These are phyloP conservation scores for Perizoma affinitatum DNA, from an alignment of 2,888 invertebrate species.

Conservation along the genomic window DNA sequence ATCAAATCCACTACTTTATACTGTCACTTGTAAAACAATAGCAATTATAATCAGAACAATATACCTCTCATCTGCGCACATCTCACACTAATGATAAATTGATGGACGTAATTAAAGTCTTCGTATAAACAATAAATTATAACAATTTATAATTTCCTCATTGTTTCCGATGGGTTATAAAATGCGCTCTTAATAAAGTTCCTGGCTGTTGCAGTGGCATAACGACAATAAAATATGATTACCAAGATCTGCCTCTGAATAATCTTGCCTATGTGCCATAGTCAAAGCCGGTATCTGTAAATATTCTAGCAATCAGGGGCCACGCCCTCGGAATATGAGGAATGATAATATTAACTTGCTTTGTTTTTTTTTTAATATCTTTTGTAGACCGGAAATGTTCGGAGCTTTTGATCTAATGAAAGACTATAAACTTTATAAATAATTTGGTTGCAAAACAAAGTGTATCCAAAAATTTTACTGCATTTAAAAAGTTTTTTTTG, in stretches of 20 bases:
- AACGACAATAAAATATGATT: not conserved
- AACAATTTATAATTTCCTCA: slow-evolving; percentile 39
- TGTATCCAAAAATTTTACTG: no score
- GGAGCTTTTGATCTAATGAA: slow-evolving; percentile 19
- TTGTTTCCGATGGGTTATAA: slow-evolving; percentile 25
- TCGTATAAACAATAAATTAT: slow-evolving; percentile 33
- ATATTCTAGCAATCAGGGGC: slow-evolving; percentile 15
- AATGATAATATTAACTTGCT: slow-evolving; percentile 20
- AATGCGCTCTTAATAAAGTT: slow-evolving; percentile 10
- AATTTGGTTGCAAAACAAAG: no score
- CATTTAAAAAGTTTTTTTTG: no score
- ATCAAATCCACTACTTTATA: no score
- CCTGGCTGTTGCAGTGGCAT: slow-evolving; percentile 3
- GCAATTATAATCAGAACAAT: slow-evolving; percentile 24
- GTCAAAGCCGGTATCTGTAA: not conserved
- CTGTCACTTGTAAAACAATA: not conserved
- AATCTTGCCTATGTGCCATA: slow-evolving; percentile 5
- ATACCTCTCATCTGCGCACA: slow-evolving; percentile 28
- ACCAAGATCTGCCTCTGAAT: not conserved
- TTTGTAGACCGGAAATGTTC: slow-evolving; percentile 18
- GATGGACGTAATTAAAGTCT: slow-evolving; percentile 24
- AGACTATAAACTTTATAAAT: not conserved
- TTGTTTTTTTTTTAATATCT: slow-evolving; percentile 9
- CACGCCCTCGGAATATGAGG: slow-evolving; percentile 17
- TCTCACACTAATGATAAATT: slow-evolving; percentile 30